Conservation (phyloP, 2,113 vertebrate genomes). For the Fulmarus glacialis region DNA sequence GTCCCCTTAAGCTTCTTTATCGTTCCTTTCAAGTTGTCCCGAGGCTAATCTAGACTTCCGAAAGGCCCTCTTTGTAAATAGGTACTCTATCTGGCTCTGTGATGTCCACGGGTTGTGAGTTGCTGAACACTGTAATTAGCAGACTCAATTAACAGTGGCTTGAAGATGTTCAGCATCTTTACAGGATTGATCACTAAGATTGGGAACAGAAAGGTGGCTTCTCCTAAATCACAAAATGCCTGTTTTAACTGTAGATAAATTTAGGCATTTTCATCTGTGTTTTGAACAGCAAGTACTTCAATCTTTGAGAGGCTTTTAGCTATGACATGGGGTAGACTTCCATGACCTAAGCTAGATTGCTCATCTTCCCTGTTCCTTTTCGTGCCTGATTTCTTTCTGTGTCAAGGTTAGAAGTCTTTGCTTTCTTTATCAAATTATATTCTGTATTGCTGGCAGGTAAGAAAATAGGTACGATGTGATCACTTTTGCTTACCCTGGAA, state of each 20-base stretch:
- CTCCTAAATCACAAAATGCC: not conserved
- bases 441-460: not conserved
- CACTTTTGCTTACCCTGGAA: not conserved
- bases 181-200: not conserved
- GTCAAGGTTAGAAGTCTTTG: not conserved
- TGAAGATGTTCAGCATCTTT: not conserved
- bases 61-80: not conserved
- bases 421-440: not conserved
- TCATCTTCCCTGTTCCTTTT: not conserved
- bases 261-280: not conserved
- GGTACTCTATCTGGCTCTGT: not conserved
- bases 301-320: not conserved
- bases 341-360: not conserved
- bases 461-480: not conserved
- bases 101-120: not conserved
- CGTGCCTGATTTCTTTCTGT: not conserved
- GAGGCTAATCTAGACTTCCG: not conserved
- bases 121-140: not conserved
- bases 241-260: not conserved
- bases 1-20: conserved; percentile 59
- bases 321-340: not conserved
- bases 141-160: not conserved
- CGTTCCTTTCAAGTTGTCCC: conserved; percentile 43
- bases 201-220: not conserved
- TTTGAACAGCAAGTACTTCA: not conserved